A percentile compares a stretch with the other conserved stretches of the same genome.
Conservation (phyloP, 2,113 vertebrate species). For the Cariama cristata region DNA sequence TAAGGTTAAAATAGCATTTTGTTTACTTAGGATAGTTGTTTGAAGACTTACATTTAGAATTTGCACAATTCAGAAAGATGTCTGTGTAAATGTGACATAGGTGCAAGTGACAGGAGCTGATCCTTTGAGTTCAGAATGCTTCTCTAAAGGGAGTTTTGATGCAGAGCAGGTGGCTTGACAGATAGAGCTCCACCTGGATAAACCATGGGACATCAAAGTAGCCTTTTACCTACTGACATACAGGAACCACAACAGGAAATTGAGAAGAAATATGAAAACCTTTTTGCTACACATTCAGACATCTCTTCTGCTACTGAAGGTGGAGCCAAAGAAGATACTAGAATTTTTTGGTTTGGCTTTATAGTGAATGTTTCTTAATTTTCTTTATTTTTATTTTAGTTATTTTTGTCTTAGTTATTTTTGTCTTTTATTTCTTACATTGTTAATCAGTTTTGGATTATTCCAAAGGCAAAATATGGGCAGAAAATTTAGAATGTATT, state of each 20-base stretch:
- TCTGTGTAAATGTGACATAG: background rate
- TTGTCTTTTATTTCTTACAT: background rate
- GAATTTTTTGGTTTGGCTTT: background rate
- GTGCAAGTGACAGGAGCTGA: background rate
- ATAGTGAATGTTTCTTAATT: background rate
- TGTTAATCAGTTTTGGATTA: background rate
- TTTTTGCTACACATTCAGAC: background rate
- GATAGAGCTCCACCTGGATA: slow-evolving; percentile 23
- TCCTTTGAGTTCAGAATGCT: background rate
- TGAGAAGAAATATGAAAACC: background rate
- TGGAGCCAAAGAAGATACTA: background rate
- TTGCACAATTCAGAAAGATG: background rate
- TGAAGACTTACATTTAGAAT: background rate
- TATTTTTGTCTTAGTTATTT: background rate
- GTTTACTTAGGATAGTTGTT: background rate
- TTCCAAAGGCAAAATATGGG: background rate
- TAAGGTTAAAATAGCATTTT: background rate
- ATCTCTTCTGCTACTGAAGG: background rate
- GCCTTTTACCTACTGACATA: background rate
- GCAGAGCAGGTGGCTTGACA: slow-evolving; percentile 28
- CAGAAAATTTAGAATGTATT: background rate
- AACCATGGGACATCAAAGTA: background rate
- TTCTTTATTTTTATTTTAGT: background rate
- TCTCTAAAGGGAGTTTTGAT: background rate
- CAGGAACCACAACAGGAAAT: slow-evolving; percentile 29